A percentile compares a stretch with the other conserved stretches of the same genome.
Evolutionary conservation across 2,888 invertebrate species (phyloP).

Genomic region (Idaea dimidiata): DNA sequence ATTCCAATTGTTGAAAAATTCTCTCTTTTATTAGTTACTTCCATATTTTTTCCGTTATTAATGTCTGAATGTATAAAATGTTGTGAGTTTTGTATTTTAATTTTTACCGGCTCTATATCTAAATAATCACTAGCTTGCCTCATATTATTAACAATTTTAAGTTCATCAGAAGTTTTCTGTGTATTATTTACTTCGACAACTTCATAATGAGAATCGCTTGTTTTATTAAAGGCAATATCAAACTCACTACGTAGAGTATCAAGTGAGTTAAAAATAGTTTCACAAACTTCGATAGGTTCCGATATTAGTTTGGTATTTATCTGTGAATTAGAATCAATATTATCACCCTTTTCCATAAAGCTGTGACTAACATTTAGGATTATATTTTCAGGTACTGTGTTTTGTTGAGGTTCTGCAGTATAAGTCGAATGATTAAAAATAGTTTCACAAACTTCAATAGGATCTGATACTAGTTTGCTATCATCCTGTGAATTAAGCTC

Average conservation of each 20-base stretch:
- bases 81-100: constrained; percentile 25
- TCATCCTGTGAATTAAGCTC: constrained; percentile 5
- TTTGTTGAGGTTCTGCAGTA: neutral
- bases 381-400: neutral
- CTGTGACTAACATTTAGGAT: neutral
- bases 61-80: constrained; percentile 28
- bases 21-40: neutral
- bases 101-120: neutral
- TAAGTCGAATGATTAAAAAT: neutral
- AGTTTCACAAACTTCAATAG: constrained; percentile 47
- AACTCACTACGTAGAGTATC: constrained; percentile 19
- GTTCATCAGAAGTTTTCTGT: constrained; percentile 20
- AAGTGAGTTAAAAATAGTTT: constrained; percentile 29
- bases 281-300: constrained; percentile 46
- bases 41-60: neutral
- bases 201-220: neutral
- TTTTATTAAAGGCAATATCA: constrained; percentile 16
- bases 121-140: neutral
- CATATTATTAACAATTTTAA: constrained; percentile 6
- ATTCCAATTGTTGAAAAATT: neutral
- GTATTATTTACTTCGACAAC: constrained; percentile 7
- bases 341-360: constrained; percentile 10
- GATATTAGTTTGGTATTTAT: constrained; percentile 15
- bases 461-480: constrained; percentile 29
- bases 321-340: constrained; percentile 5